A percentile compares a stretch with the other conserved stretches of the same genome.
Conservation (phyloP, 1,140 invertebrate genomes). For the Sarcophaga peregrina region DNA sequence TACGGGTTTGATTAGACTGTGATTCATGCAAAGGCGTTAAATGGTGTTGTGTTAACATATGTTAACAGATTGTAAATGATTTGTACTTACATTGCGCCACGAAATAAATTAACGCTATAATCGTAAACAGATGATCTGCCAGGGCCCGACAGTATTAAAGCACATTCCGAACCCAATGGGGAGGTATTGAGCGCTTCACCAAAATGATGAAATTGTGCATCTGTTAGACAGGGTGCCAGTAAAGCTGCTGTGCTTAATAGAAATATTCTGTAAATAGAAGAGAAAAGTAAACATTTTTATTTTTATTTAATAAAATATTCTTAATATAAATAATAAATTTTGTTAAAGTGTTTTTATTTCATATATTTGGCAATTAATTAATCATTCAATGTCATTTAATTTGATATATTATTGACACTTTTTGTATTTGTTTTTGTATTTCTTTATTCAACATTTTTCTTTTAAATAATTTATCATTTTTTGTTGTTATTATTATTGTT, state of each 20-base stretch:
- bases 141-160: conserved; percentile 77
- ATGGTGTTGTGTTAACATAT: background rate
- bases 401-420: background rate
- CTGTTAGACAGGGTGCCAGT: background rate
- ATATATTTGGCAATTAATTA: background rate
- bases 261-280: conserved; percentile 57
- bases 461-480: background rate
- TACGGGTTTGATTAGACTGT: too few species aligned
- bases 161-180: conserved; percentile 72
- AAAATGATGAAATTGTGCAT: conserved; percentile 61
- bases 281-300: conserved; percentile 45
- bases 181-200: conserved; percentile 58
- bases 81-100: conserved; percentile 75
- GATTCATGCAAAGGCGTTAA: too few species aligned
- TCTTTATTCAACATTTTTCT: background rate
- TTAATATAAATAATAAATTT: background rate
- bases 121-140: conserved; percentile 82
- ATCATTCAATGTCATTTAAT: background rate
- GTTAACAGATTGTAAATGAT: background rate
- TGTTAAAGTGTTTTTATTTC: background rate
- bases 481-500: background rate
- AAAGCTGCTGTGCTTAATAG: conserved; percentile 48
- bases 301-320: background rate
- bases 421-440: background rate
- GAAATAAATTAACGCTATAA: conserved; percentile 83